phyloP scores from a whole-genome alignment of 2,888 invertebrate genomes.

The Tromatobia lineatoria region DNA sequence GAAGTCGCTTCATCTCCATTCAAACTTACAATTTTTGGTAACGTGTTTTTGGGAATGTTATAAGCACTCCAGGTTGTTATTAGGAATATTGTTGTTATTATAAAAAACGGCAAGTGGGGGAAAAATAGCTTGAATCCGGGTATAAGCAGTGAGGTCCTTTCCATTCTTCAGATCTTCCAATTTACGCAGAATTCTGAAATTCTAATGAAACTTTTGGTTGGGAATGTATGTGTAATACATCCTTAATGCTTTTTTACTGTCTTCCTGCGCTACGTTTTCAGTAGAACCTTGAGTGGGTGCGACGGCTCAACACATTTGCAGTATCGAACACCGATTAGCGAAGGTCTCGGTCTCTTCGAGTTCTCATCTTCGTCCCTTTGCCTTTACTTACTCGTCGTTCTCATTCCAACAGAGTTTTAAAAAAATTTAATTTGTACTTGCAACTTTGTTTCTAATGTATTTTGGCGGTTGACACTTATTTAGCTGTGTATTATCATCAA shows the following conservation, averaged over 20 bases:
- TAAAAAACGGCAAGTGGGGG: no score
- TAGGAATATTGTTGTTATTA: no score
- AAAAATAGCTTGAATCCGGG: no score
- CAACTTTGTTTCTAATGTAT: constrained; percentile 1
- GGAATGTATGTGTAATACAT: no score
- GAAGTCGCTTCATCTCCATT: no score
- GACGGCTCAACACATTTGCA: constrained; percentile 49
- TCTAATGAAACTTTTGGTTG: no score
- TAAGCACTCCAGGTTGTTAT: no score
- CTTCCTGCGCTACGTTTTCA: constrained; percentile 52
- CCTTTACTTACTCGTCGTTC: not conserved
- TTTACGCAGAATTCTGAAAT: no score
- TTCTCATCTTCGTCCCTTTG: constrained; percentile 4
- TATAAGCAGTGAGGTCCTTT: no score
- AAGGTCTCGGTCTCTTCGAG: constrained; percentile 14
- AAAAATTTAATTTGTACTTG: not conserved
- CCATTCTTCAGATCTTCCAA: no score
- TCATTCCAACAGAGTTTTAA: not conserved
- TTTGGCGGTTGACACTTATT: not conserved
- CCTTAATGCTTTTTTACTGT: constrained; percentile 35
- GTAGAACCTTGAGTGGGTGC: constrained; percentile 35
- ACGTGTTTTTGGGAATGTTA: no score
- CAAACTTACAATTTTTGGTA: no score
- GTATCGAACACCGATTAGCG: constrained; percentile 51
- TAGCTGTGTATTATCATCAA: not conserved